phyloP scores from a whole-genome alignment of 1,140 invertebrate species.

The Tetramorium parvispinum region DNA sequence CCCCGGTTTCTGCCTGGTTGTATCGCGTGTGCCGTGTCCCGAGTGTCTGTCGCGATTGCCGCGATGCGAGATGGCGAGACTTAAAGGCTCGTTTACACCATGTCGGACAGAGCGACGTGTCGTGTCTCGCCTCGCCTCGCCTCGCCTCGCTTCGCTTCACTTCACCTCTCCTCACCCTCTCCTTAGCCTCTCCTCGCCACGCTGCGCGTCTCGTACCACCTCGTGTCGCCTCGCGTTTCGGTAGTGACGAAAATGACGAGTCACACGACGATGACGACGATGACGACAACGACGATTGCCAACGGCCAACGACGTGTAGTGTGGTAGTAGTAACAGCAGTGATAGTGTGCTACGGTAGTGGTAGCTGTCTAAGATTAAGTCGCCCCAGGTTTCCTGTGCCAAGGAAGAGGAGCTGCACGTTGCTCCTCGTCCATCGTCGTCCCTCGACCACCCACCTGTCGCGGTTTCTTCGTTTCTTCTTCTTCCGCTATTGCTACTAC shows the following conservation, averaged over 20 bases:
- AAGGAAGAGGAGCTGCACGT: slow-evolving; percentile 58
- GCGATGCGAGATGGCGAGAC: slow-evolving; percentile 30
- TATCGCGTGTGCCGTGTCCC: slow-evolving; percentile 23
- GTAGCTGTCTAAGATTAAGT: slow-evolving; percentile 73
- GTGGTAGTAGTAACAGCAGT: slow-evolving; percentile 44
- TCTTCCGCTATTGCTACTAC: neutral
- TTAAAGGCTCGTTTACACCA: slow-evolving; percentile 45
- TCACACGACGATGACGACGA: neutral
- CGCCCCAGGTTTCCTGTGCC: slow-evolving; percentile 66
- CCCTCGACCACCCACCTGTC: slow-evolving; percentile 50
- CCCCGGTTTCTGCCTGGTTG: slow-evolving; percentile 55
- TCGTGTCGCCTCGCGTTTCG: neutral
- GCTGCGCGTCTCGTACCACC: no score
- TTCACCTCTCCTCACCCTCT: no score
- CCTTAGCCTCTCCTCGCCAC: no score
- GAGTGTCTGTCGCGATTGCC: slow-evolving; percentile 5
- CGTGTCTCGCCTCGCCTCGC: neutral
- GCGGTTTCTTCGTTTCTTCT: neutral
- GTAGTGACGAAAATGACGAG: slow-evolving; percentile 60
- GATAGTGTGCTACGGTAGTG: slow-evolving; percentile 40
- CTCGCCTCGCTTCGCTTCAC: no score
- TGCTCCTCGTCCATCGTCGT: slow-evolving; percentile 60
- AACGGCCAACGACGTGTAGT: neutral
- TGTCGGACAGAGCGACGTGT: slow-evolving; percentile 28
- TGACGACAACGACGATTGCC: neutral